Base-by-base conservation (phyloP, 2,797 vertebrate genomes). In the Staurois parvus region DNA sequence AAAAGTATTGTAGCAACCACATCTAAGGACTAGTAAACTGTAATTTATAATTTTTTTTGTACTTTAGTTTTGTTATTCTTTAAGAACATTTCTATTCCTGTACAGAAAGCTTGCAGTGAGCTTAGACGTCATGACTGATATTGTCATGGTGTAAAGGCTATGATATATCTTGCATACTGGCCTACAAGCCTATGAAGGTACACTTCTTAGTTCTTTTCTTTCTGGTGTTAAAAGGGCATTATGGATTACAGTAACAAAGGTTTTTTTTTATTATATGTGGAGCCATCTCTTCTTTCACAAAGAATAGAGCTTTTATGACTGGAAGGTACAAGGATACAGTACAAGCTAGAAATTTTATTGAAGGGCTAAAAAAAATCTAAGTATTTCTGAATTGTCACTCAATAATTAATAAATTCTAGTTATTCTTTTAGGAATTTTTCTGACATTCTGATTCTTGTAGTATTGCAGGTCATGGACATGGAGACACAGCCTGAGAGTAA, bases 361-460 rank as follows among this genome's bases (percentile, higher is more conserved):
- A 70, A 84, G 78, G 76, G 82, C 42, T 87, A 79, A 24, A 84
- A 34, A 42, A 72, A 37, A 37, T 81, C 1, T 74, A 34, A 88
- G 83, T 37, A 74, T 84, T 88, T 86, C 28, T 78, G 59, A 81
- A 86, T 84, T 86, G 79, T 75, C 87, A 89, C 72, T 28, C 84
- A 64, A 86, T 91, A 90, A 91, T 88, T 90, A 89, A 88, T 90
- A 85, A 66, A 92, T 88, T 83, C 11, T n/a, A 32, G 87, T 79
- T 88, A 72, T 85, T 62, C 88, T 88, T 91, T 84, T 64, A 62
- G 62, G 79, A 87, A 77, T 48, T 67, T 68, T 85, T 34, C 24
- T 76, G 87, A 85, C 8, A 0, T 77, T 75, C 73, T 87, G n/a
- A 85, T 89, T 83, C 66, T 42, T 52, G 0, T 0, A 85, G 34